Evolutionary conservation across 2,888 invertebrate genomes (phyloP).

Genomic region (Troides aeacus): DNA sequence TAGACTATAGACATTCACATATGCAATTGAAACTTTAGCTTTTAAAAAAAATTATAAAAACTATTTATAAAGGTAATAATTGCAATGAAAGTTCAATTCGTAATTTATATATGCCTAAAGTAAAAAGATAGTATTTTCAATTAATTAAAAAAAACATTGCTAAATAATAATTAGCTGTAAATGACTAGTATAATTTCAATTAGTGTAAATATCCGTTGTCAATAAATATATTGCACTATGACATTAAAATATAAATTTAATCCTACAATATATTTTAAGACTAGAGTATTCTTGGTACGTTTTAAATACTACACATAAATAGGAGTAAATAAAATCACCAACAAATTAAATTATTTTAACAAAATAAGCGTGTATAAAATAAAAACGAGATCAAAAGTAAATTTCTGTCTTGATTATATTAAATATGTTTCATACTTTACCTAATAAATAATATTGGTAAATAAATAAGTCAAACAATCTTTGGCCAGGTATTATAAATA

Average conservation of each 20-base stretch:
- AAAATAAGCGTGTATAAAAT: constrained; percentile 37
- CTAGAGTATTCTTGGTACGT: constrained; percentile 46
- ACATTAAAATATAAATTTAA: constrained; percentile 38
- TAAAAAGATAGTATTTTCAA: neutral
- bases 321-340: constrained; percentile 44
- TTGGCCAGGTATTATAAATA: neutral
- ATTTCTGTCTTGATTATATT: constrained; percentile 29
- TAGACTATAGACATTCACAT: too few species aligned
- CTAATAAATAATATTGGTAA: neutral
- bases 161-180: constrained; percentile 31
- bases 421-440: neutral
- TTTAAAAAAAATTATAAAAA: too few species aligned
- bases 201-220: constrained; percentile 32
- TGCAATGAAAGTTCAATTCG: too few species aligned
- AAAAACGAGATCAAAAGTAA: constrained; percentile 33
- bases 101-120: too few species aligned
- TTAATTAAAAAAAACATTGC: neutral
- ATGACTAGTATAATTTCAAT: constrained; percentile 27
- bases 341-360: constrained; percentile 42
- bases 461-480: neutral
- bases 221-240: constrained; percentile 71
- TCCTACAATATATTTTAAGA: constrained; percentile 31
- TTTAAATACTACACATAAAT: constrained; percentile 35
- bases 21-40: too few species aligned
- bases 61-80: too few species aligned